Base-by-base conservation (phyloP, 2,797 vertebrate genomes). In the Picus viridis region DNA sequence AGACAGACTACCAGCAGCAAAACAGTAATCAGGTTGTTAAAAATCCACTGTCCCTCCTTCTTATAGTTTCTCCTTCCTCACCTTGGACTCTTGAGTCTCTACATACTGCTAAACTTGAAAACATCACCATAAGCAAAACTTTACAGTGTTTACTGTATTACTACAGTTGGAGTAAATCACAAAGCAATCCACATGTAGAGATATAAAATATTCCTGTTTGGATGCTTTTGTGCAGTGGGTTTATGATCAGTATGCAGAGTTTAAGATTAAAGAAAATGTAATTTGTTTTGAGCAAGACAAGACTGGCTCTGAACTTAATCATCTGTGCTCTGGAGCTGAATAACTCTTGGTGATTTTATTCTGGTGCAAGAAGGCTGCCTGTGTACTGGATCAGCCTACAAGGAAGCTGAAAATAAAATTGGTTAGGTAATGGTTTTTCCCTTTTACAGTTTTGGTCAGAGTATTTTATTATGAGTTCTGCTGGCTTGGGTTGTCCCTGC, bases 321-420 rank as follows among this genome's bases (percentile, higher is more conserved):
- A 19, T 3, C 1, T 24, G 9, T 61, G 20, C 81, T 56, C 26
- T 81, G 26, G 39, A 82, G 63, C 22, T 41, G 27, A 84, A 7
- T 41, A 76, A 82, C 23, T 64, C 22, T 15, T n/a, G 34, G 8
- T 65, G 12, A 16, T 80, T 89, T 93, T 86, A 73, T 89, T 83
- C 61, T 87, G 27, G 12, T 90, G 70, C 34, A 59, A 24, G 27
- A 18, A 68, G 49, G 6, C 58, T 84, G 12, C 39, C 18, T 64
- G 2, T 67, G 18, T 74, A 45, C n/a, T 76, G 3, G 4, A 34
- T 27, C 69, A 78, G 53, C 82, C 80, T 56, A 26, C 29, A 89
- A 43, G 84, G 57, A 72, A 72, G 79, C 63, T 92, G 91, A 86
- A 92, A 90, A 89, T 80, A 94, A 74, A 94, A 64, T 16, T 86